phyloP scores from a whole-genome alignment of 2,113 vertebrate genomes.

The Lethenteron camtschaticum region DNA sequence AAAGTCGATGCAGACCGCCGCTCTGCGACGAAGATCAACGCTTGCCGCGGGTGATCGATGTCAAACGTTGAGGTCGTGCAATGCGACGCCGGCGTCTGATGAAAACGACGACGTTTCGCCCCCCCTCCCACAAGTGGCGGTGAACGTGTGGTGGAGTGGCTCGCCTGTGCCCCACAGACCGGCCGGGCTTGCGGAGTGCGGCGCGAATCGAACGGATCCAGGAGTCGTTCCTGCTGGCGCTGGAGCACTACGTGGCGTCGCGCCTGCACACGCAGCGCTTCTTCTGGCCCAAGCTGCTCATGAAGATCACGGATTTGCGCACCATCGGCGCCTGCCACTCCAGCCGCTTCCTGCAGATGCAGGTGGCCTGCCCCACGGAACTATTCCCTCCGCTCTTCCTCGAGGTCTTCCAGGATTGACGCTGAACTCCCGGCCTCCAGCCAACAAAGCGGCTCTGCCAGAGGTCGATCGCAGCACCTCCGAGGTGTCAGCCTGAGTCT shows the following conservation, averaged over 20 bases:
- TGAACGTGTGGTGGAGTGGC: too few relatives aligned
- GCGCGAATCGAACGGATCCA: conserved; percentile 68
- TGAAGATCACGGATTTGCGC: conserved; percentile 49
- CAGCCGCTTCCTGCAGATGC: conserved; percentile 38
- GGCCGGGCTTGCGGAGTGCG: conserved; percentile 46
- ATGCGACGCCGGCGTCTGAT: too few relatives aligned
- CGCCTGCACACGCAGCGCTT: conserved; percentile 74
- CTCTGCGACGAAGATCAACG: too few relatives aligned
- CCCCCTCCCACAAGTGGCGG: too few relatives aligned
- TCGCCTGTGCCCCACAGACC: conserved; percentile 18
- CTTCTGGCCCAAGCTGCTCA: conserved; percentile 57
- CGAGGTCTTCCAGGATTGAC: conserved; percentile 42
- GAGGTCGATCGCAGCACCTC: too few relatives aligned
- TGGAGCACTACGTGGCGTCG: conserved; percentile 71
- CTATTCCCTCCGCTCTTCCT: conserved; percentile 37
- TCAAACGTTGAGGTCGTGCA: too few relatives aligned
- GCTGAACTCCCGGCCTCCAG: background rate
- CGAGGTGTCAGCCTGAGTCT: too few relatives aligned
- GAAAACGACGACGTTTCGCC: background rate
- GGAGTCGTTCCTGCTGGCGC: conserved; percentile 59
- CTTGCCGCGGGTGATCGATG: too few relatives aligned
- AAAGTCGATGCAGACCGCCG: too few relatives aligned
- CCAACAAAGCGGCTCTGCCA: too few relatives aligned
- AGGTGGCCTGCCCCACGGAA: conserved; percentile 32
- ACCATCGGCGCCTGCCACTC: conserved; percentile 37